Evolutionary conservation across 2,113 vertebrate species (phyloP).

Genomic region (Hemicordylus capensis): DNA sequence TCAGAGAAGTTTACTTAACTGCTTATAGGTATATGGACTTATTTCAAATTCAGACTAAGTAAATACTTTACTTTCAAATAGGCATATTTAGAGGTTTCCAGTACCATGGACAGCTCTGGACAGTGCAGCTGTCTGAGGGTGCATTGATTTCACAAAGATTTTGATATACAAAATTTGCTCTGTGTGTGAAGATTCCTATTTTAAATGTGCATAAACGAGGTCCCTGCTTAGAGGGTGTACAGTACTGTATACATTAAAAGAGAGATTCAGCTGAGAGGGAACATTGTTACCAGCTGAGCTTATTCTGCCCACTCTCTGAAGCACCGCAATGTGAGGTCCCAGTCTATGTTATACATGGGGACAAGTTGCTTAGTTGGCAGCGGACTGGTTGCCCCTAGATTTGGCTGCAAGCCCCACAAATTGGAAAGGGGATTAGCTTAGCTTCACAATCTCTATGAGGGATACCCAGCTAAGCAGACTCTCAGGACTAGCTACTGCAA

Average conservation of each 20-base stretch:
- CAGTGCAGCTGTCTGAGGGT: neutral
- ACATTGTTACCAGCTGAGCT: no score
- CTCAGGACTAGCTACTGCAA: no score
- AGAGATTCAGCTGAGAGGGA: neutral
- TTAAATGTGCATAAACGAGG: neutral
- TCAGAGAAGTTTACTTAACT: constrained; percentile 29
- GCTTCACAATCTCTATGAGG: no score
- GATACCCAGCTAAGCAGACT: no score
- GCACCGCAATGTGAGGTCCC: no score
- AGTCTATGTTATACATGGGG: no score
- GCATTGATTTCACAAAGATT: constrained; percentile 20
- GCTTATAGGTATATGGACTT: constrained; percentile 10
- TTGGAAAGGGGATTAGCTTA: no score
- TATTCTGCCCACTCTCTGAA: no score
- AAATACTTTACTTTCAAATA: constrained; percentile 43
- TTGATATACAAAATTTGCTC: constrained; percentile 27
- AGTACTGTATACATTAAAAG: neutral
- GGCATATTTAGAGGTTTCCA: constrained; percentile 40
- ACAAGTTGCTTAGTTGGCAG: no score
- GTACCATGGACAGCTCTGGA: constrained; percentile 69
- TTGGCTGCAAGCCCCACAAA: no score
- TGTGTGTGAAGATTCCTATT: neutral
- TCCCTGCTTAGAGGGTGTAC: neutral
- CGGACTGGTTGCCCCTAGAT: no score
- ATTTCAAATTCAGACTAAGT: constrained; percentile 22